Conservation (phyloP, 2,113 vertebrate genomes). For the Aptenodytes forsteri region DNA sequence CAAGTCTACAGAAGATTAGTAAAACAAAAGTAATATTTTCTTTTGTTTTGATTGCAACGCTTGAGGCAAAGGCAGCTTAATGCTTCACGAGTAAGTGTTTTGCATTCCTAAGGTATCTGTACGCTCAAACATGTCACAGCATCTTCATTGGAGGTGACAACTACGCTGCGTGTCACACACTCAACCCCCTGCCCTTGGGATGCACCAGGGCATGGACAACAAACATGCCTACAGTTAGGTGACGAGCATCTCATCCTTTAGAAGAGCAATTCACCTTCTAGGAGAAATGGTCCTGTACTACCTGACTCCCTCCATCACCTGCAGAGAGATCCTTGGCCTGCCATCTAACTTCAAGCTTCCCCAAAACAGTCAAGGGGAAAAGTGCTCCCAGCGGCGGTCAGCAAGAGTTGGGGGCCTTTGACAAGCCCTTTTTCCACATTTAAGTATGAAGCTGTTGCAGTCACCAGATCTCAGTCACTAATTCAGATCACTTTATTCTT, state of each 20-base stretch:
- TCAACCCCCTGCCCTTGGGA: background rate
- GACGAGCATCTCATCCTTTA: background rate
- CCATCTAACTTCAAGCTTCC: background rate
- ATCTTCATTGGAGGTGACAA: background rate
- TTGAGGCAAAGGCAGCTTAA: slow-evolving; percentile 26
- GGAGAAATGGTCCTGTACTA: accelerated
- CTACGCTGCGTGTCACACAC: background rate
- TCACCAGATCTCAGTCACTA: background rate
- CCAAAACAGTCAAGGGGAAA: background rate
- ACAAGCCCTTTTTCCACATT: background rate
- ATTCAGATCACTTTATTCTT: background rate
- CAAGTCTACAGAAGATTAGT: slow-evolving; percentile 15
- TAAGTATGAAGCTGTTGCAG: background rate
- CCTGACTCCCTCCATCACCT: too few species aligned
- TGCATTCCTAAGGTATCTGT: background rate
- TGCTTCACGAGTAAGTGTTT: background rate
- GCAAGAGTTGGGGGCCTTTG: background rate
- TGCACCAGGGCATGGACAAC: background rate
- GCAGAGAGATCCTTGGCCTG: accelerated
- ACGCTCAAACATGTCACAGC: background rate
- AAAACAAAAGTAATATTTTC: slow-evolving; percentile 42
- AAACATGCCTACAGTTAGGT: background rate
- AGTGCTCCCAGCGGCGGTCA: accelerated
- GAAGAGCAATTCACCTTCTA: background rate
- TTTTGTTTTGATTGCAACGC: background rate